These are phyloP conservation scores for Epinotia bilunana DNA, from an alignment of 2,888 invertebrate species.

Conservation along the genomic window DNA sequence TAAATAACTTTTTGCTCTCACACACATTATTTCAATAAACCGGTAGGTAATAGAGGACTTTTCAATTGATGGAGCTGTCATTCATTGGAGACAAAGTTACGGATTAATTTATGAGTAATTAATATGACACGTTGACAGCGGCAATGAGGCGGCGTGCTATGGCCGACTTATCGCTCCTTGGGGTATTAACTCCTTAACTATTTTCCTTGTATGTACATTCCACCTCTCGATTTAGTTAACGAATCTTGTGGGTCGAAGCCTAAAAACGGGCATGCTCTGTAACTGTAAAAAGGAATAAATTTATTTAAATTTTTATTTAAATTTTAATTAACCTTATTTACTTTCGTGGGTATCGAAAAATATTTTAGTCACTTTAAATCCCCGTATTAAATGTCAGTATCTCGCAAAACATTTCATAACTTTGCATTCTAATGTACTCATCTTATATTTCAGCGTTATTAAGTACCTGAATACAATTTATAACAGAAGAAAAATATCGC, in stretches of 20 bases:
- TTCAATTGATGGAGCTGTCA: constrained; percentile 29
- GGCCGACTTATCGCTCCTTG: constrained; percentile 36
- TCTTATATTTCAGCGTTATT: too few species aligned
- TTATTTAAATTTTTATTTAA: too few species aligned
- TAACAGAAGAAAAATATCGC: too few species aligned
- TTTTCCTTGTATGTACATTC: constrained; percentile 29
- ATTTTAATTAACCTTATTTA: too few species aligned
- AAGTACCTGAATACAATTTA: too few species aligned
- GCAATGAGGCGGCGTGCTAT: constrained; percentile 35
- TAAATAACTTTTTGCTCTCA: background rate
- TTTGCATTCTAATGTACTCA: too few species aligned
- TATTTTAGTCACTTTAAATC: too few species aligned
- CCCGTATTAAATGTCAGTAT: too few species aligned
- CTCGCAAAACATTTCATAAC: too few species aligned
- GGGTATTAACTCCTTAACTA: constrained; percentile 42
- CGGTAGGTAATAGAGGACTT: constrained; percentile 16
- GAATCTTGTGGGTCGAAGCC: constrained; percentile 1
- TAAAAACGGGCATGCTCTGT: too few species aligned
- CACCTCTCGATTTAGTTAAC: constrained; percentile 25
- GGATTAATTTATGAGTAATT: constrained; percentile 45
- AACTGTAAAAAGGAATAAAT: too few species aligned
- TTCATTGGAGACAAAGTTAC: constrained; percentile 36
- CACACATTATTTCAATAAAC: background rate
- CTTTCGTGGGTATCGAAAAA: too few species aligned
- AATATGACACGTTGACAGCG: constrained; percentile 44